Evolutionary conservation across 2,797 vertebrate genomes (phyloP).

Genomic region (Cyclura pinguis): DNA sequence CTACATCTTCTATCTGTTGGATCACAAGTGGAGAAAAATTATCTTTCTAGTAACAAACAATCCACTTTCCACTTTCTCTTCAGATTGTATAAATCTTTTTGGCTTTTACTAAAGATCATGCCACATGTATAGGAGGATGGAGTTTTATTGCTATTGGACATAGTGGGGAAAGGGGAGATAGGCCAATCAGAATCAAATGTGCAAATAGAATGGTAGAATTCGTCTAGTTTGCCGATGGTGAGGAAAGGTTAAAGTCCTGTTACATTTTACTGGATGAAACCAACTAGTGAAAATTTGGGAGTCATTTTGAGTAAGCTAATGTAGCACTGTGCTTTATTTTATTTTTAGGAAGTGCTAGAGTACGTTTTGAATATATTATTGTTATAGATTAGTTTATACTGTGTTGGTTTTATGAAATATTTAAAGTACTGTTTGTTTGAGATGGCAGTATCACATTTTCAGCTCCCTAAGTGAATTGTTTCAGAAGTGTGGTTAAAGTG

Average conservation of each 20-base stretch:
- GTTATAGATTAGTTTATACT: background rate
- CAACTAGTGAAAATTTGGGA: background rate
- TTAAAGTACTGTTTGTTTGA: background rate
- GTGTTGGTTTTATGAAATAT: background rate
- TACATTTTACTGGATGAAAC: background rate
- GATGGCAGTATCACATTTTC: background rate
- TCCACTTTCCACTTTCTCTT: too few species aligned
- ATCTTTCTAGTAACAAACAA: too few species aligned
- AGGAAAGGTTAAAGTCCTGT: background rate
- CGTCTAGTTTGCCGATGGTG: background rate
- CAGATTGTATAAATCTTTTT: too few species aligned
- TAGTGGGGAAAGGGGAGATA: background rate
- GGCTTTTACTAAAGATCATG: background rate
- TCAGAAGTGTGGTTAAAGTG: background rate
- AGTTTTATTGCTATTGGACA: background rate
- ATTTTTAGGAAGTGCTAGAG: background rate
- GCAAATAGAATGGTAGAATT: background rate
- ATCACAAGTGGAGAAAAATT: too few species aligned
- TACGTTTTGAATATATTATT: background rate
- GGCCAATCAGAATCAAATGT: background rate
- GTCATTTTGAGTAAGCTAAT: background rate
- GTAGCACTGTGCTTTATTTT: background rate
- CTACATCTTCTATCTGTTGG: too few species aligned
- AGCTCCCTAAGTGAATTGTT: background rate
- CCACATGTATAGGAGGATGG: background rate